Evolutionary conservation across 2,888 invertebrate species (phyloP).

Genomic region (Nomada fucata): DNA sequence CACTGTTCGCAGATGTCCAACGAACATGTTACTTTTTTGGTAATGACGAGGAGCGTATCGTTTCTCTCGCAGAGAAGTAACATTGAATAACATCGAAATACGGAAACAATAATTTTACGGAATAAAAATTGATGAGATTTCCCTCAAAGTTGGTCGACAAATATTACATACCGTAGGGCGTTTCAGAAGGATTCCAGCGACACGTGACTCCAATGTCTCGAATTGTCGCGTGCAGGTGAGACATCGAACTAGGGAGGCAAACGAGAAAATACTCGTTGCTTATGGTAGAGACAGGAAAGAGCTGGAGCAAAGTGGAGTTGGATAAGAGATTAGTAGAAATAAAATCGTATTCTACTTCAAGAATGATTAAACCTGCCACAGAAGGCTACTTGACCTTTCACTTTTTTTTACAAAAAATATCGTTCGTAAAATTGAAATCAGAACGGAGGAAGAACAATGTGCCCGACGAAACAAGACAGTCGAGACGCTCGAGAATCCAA

Average conservation of each 20-base stretch:
- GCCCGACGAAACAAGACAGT: no score
- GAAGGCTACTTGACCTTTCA: no score
- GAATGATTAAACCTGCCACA: no score
- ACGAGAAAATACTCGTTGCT: neutral
- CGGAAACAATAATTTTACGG: constrained; percentile 30
- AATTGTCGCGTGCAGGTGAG: constrained; percentile 54
- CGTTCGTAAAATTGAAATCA: no score
- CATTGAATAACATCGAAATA: constrained; percentile 19
- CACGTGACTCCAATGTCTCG: constrained; percentile 68
- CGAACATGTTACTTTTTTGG: neutral
- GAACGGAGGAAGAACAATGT: no score
- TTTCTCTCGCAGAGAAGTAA: constrained; percentile 24
- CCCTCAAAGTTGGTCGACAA: constrained; percentile 21
- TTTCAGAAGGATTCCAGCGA: constrained; percentile 52
- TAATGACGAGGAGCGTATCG: neutral
- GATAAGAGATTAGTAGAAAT: neutral
- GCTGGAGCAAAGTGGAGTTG: neutral
- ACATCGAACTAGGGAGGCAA: constrained; percentile 8
- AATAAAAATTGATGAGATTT: neutral
- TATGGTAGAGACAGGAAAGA: neutral
- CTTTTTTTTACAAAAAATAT: no score
- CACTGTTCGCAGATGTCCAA: constrained; percentile 11
- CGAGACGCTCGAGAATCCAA: neutral
- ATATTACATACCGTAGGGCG: neutral
- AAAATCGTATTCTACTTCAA: no score